Evolutionary conservation across 2,113 vertebrate species (phyloP).

Genomic region (Grallaria varia): DNA sequence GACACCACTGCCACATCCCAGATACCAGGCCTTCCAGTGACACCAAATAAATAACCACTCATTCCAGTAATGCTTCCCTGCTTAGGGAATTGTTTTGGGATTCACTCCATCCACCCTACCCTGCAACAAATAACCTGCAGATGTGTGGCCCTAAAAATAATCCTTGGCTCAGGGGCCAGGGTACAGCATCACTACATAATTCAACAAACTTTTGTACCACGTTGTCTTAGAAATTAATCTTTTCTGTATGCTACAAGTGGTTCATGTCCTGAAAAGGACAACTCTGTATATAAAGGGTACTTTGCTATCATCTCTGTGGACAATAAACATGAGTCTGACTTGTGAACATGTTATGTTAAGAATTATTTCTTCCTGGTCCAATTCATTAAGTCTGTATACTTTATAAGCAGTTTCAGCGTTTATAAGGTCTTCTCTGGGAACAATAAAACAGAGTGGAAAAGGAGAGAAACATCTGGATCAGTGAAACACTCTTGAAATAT

Average conservation of each 20-base stretch:
- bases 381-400: slow-evolving; percentile 59
- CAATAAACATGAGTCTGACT: neutral
- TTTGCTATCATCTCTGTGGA: neutral
- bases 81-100: neutral
- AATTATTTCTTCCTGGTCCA: slow-evolving; percentile 44
- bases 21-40: neutral
- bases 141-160: slow-evolving; percentile 45
- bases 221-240: slow-evolving; percentile 6
- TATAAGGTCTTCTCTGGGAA: slow-evolving; percentile 38
- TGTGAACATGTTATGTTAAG: slow-evolving; percentile 48
- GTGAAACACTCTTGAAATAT: slow-evolving; percentile 20
- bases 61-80: neutral
- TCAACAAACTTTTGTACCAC: neutral
- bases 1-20: neutral
- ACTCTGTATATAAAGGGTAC: neutral
- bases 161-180: neutral
- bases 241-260: neutral
- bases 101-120: neutral
- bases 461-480: slow-evolving; percentile 63
- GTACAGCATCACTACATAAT: slow-evolving; percentile 1
- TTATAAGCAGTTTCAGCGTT: slow-evolving; percentile 30
- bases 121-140: slow-evolving; percentile 49
- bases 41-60: neutral
- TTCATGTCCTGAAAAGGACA: neutral
- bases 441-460: slow-evolving; percentile 17